A percentile compares a stretch with the other conserved stretches of the same genome.
phyloP scores from a whole-genome alignment of 2,888 invertebrate genomes.

The Teinopalpus imperialis region DNA sequence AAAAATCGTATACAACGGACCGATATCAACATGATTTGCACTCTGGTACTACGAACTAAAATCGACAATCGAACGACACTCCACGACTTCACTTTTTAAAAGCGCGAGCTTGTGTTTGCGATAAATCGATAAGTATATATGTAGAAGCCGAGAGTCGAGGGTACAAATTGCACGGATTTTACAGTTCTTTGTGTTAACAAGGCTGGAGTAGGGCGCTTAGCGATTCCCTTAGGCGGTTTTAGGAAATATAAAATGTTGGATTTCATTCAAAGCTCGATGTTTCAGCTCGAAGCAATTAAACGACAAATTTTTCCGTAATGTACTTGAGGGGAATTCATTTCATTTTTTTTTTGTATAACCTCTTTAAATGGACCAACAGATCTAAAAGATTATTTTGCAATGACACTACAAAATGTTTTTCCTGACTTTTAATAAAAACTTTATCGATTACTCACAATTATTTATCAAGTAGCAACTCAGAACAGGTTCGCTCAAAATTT shows the following conservation, averaged over 20 bases:
- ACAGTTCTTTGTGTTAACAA: constrained; percentile 67
- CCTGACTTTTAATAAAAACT: no score
- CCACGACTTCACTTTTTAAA: constrained; percentile 59
- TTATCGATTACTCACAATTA: no score
- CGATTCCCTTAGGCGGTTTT: constrained; percentile 61
- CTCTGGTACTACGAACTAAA: constrained; percentile 37
- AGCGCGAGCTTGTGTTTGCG: constrained; percentile 64
- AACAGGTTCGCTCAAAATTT: no score
- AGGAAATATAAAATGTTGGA: constrained; percentile 62
- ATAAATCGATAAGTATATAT: constrained; percentile 79
- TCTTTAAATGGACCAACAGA: constrained; percentile 1
- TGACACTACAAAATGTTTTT: constrained; percentile 19
- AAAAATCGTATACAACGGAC: constrained; percentile 55
- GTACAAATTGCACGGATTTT: constrained; percentile 76
- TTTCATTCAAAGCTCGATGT: constrained; percentile 41
- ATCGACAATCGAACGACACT: constrained; percentile 30
- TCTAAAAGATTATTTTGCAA: constrained; percentile 17
- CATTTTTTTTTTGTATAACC: constrained; percentile 17
- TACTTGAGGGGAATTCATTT: constrained; percentile 21
- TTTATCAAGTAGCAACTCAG: no score
- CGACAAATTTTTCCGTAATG: constrained; percentile 26
- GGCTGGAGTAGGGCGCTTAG: constrained; percentile 54
- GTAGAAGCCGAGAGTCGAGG: constrained; percentile 59
- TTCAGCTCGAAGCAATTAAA: constrained; percentile 39
- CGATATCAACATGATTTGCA: constrained; percentile 41